Evolutionary conservation across 2,888 invertebrate genomes (phyloP), one percentile per base, ranked within the genome.

Genomic region (Andricus quercusramuli): DNA sequence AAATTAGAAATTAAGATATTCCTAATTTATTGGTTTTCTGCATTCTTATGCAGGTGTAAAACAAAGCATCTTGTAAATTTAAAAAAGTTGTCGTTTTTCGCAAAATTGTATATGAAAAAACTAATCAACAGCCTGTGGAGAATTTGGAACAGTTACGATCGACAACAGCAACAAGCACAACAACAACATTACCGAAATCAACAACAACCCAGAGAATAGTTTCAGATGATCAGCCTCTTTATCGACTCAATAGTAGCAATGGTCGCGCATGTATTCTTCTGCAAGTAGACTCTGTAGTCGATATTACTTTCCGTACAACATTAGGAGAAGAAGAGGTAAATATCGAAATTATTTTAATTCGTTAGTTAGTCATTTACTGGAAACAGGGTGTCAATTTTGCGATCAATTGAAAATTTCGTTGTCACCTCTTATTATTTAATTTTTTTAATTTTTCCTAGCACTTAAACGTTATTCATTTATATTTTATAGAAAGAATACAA

Each of bases 231-330:
- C 82, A 88, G 77, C 92, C 90, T 3, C 93, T 96, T 17, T 97
- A 97, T 90, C 94, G 97, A 67, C 94, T 96, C 47, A 95, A 95
- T 85, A 95, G 95, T 64, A 94, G 95, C 83, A 95, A 95, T 78
- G 96, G 96, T 1, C 95, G 95, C 83, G 97, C 97, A 0, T 97
- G 97, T 90, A 97, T 97, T 85, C 93, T 97, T 44, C 94, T 97
- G 47, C 95, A 95, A 85, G 96, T 96, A 32, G 97, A 97, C 90
- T 97, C 96, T 0, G 92, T 97, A 8, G 94, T 97, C 76, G 90
- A 89, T 84, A 95, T 96, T 87, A 95, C 95, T 64, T 96, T 96
- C 92, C 94, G 95, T 77, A 96, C 95, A 80, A 96, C 95, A 88
- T 93, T 95, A 8, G 95, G 95, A 78, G 95, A 96, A 85, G 93